These are phyloP conservation scores for Trachelus tabidus DNA, from an alignment of 2,888 invertebrate species.

Conservation along the genomic window DNA sequence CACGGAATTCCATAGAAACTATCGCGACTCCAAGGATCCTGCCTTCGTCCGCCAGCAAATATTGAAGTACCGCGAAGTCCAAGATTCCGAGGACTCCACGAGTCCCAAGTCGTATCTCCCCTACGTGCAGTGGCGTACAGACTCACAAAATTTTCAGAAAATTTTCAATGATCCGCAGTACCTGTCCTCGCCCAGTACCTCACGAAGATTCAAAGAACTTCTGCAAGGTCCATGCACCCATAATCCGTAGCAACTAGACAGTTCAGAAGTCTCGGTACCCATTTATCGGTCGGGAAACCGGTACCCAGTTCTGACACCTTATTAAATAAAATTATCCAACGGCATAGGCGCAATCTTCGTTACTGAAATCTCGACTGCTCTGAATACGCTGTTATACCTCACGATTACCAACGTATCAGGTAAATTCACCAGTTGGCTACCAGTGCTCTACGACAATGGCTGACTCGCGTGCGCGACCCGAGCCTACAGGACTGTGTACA, in stretches of 20 bases:
- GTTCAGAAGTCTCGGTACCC: background rate
- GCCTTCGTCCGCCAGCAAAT: background rate
- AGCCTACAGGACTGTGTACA: slow-evolving; percentile 24
- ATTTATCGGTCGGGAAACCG: background rate
- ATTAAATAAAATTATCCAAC: background rate
- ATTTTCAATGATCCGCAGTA: background rate
- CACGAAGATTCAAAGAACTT: background rate
- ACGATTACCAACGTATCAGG: background rate
- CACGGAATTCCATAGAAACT: background rate
- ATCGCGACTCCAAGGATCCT: background rate
- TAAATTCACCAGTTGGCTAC: background rate
- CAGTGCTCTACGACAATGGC: slow-evolving; percentile 42
- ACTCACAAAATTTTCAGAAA: background rate
- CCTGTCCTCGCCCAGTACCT: background rate
- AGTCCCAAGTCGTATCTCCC: background rate
- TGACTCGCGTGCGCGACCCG: slow-evolving; percentile 40
- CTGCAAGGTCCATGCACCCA: background rate
- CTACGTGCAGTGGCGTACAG: background rate
- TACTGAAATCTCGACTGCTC: background rate
- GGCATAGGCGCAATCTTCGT: background rate
- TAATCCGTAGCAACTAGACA: background rate
- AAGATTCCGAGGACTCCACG: background rate
- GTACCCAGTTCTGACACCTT: background rate
- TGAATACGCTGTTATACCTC: background rate
- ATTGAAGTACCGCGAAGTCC: background rate